Evolutionary conservation across 2,113 vertebrate species (phyloP).

Genomic region (Acanthisitta chloris): DNA sequence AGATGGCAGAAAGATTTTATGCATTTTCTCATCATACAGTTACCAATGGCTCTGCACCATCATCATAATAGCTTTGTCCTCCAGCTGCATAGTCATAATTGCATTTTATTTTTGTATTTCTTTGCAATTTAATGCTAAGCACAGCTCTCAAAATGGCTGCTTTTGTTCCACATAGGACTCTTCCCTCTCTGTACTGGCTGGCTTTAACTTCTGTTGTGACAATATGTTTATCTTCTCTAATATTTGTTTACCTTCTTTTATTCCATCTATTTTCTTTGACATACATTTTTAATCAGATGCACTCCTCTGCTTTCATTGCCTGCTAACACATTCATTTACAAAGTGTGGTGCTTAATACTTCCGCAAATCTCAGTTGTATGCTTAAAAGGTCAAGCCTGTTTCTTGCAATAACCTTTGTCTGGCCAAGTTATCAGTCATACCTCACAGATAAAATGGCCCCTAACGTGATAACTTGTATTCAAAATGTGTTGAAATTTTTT

Average conservation of each 20-base stretch:
- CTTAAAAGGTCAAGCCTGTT: constrained; percentile 57
- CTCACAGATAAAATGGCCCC: background rate
- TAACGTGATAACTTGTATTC: background rate
- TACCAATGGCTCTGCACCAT: constrained; percentile 1
- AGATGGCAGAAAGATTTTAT: constrained; percentile 37
- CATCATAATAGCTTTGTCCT: constrained; percentile 55
- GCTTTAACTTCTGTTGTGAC: background rate
- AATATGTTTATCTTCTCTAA: constrained; percentile 6
- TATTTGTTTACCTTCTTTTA: constrained; percentile 53
- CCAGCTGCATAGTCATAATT: constrained; percentile 28
- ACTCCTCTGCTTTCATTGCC: constrained; percentile 29
- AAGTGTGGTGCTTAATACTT: background rate
- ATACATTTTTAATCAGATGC: constrained; percentile 58
- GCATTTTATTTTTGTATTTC: constrained; percentile 46
- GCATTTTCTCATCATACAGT: constrained; percentile 19
- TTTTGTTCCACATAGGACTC: background rate
- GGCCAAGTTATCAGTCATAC: constrained; percentile 5
- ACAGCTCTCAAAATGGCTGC: background rate
- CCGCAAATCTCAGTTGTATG: constrained; percentile 8
- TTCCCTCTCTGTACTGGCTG: background rate
- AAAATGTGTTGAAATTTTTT: background rate
- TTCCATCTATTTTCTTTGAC: constrained; percentile 22
- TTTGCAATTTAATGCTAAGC: background rate
- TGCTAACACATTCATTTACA: constrained; percentile 39
- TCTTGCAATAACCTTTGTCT: constrained; percentile 50